Evolutionary conservation across 2,888 invertebrate genomes (phyloP).

Genomic region (Cosmia pyralina): DNA sequence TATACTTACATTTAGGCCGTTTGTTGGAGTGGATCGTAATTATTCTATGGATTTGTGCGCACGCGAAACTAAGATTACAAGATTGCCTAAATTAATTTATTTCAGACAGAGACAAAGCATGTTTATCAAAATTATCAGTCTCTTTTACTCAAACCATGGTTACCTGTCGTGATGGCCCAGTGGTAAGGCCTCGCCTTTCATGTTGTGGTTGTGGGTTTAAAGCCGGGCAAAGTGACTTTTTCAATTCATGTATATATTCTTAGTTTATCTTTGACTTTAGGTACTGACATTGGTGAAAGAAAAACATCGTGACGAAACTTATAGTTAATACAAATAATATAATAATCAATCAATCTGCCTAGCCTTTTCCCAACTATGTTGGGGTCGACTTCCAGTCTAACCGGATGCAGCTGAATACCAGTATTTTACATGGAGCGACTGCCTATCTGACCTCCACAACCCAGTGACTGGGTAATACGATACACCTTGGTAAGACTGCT

Average conservation of each 20-base stretch:
- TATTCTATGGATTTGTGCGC: slow-evolving; percentile 9
- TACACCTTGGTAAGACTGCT: too few species aligned
- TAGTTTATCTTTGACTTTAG: not conserved
- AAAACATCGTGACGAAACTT: not conserved
- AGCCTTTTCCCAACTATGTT: too few species aligned
- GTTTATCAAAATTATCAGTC: not conserved
- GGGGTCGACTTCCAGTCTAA: too few species aligned
- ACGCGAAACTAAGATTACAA: slow-evolving; percentile 6
- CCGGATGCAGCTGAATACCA: too few species aligned
- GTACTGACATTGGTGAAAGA: not conserved
- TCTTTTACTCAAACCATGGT: not conserved
- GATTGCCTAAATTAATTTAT: slow-evolving; percentile 2
- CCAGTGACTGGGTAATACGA: too few species aligned
- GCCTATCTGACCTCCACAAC: too few species aligned
- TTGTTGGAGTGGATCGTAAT: slow-evolving; percentile 2
- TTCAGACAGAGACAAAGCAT: not conserved
- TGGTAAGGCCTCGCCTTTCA: not conserved
- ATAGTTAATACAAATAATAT: too few species aligned
- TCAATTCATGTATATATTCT: not conserved
- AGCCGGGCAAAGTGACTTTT: not conserved
- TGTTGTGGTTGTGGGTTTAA: not conserved
- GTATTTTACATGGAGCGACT: too few species aligned
- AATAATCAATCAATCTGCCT: too few species aligned
- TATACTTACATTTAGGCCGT: not conserved
- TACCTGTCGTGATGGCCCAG: not conserved